Evolutionary conservation across 2,888 invertebrate genomes (phyloP), one percentile per base, ranked within the genome.

Genomic region (Aplocera efformata): DNA sequence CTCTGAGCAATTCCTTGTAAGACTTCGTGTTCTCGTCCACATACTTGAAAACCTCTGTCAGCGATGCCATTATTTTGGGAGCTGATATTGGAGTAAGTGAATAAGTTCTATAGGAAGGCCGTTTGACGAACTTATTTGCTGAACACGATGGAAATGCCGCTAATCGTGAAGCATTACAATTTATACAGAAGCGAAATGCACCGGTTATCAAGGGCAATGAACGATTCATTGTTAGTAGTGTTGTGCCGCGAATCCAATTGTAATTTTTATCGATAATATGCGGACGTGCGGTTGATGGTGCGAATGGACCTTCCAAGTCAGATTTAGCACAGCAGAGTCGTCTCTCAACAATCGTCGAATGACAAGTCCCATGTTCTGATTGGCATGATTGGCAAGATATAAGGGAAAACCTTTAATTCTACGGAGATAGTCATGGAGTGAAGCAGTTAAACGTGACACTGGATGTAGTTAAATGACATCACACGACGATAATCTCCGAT

Each of bases 1-100:
- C 95, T 38, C 91, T 90, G 41, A 99, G 86, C 48, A 92, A 91
- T 31, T 92, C 85, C 46, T 98, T 94, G 71, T 95, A 99, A 36
- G 90, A 89, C 1, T 79, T 72, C 66, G 93, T 92, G 71, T 97
- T 92, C 31, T 90, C 80, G 66, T 98, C 97, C 44, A 99, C 93
- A 63, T 92, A 91, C 28, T 95, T 96, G 59, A 89, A 89, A 48
- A 89, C 59, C 55, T 81, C 72, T 11, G 84, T 74, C 43, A 85
- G 71, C 34, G 67, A 63, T 42, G 81, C 70, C 88, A 89, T 89
- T 53, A 70, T 80, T 28, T 55, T 49, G 5, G 62, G 56, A 33
- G 58, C 53, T 57, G 67, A 52, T 54, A 65, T 65, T 29, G 58
- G 58, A 31, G 62, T 59, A 32, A 60, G 50, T 42, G 75, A 72